phyloP scores from a whole-genome alignment of 2,888 invertebrate genomes.

The Leptinotarsa haldemani region DNA sequence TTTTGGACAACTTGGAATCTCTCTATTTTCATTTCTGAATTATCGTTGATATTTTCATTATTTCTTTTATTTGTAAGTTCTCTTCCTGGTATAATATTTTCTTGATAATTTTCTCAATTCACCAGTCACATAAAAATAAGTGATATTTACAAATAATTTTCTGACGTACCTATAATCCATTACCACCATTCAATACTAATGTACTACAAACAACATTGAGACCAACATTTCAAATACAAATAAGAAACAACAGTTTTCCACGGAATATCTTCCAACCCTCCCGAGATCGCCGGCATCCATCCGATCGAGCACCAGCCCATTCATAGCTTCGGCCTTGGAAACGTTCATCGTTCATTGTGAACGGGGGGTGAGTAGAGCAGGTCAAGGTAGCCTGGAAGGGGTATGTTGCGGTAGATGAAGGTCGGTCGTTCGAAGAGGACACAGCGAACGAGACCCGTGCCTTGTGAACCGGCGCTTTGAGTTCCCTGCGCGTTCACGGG shows the following conservation, averaged over 20 bases:
- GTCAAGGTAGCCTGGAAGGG: constrained; percentile 57
- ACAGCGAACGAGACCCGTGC: constrained; percentile 25
- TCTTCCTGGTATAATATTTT: no score
- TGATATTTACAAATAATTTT: no score
- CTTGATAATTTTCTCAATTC: no score
- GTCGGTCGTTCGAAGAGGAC: constrained; percentile 49
- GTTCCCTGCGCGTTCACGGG: constrained; percentile 1
- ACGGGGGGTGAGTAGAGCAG: constrained; percentile 61
- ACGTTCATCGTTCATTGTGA: constrained; percentile 62
- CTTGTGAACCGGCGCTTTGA: background rate
- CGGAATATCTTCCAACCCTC: constrained; percentile 34
- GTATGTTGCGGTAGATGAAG: constrained; percentile 45
- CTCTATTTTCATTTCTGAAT: no score
- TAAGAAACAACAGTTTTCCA: background rate
- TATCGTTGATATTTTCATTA: no score
- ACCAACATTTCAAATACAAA: background rate
- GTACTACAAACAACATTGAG: background rate
- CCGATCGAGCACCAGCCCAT: constrained; percentile 49
- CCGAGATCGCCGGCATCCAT: constrained; percentile 13
- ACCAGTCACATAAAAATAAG: no score
- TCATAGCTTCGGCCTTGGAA: constrained; percentile 59
- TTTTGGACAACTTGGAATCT: no score
- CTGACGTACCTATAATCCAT: no score
- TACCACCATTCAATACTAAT: no score
- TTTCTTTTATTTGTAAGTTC: no score